These are phyloP conservation scores for Pholis gunnellus DNA, from an alignment of 2,113 vertebrate genomes.

Conservation along the genomic window DNA sequence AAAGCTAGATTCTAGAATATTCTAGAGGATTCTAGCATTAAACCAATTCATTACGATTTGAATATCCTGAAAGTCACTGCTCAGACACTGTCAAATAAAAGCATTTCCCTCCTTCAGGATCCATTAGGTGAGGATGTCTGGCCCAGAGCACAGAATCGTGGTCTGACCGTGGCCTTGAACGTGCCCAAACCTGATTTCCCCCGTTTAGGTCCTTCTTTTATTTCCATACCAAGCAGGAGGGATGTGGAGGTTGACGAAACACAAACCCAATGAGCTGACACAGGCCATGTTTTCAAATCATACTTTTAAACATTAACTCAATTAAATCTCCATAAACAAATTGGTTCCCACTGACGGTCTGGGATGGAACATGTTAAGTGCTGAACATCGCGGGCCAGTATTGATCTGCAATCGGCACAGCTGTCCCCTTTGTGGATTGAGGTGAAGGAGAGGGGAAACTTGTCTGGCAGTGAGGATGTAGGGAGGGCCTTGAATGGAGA, in stretches of 20 bases:
- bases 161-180: neutral
- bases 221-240: slow-evolving; percentile 26
- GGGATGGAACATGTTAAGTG: slow-evolving; percentile 45
- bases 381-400: slow-evolving; percentile 36
- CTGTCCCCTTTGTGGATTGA: slow-evolving; percentile 22
- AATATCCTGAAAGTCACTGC: slow-evolving; percentile 23
- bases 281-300: slow-evolving; percentile 21
- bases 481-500: slow-evolving; percentile 15
- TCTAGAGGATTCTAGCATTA: neutral
- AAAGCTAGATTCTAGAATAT: neutral
- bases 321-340: slow-evolving; percentile 69
- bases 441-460: slow-evolving; percentile 46
- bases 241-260: neutral
- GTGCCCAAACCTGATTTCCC: slow-evolving; percentile 5
- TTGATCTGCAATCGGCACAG: slow-evolving; percentile 45
- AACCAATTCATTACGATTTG: neutral
- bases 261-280: slow-evolving; percentile 33
- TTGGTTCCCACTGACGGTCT: slow-evolving; percentile 24
- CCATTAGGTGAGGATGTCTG: neutral
- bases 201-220: slow-evolving; percentile 13
- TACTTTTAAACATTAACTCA: slow-evolving; percentile 63
- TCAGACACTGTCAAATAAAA: neutral
- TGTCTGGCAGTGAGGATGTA: slow-evolving; percentile 27
- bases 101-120: neutral
- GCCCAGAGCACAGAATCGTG: neutral